These are phyloP conservation scores for Enteromius thamalakanensis DNA, from an alignment of 2,797 vertebrate species.

Conservation along the genomic window DNA sequence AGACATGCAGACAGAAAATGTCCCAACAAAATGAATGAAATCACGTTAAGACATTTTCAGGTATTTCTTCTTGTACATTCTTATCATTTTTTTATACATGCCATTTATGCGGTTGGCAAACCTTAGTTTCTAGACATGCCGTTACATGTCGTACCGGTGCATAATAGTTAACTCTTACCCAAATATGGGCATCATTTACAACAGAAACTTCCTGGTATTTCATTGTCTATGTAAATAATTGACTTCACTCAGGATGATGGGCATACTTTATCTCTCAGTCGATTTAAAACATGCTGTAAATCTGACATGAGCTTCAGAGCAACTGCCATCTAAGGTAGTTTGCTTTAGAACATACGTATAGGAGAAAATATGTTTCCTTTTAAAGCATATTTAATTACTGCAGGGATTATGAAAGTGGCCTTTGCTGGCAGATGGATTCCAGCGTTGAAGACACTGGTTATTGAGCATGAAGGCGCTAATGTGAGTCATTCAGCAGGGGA, in stretches of 20 bases:
- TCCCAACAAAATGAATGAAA: neutral
- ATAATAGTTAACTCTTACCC: slow-evolving; percentile 25
- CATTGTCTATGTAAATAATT: slow-evolving; percentile 39
- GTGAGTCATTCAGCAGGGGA: slow-evolving; percentile 26
- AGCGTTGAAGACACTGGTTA: slow-evolving; percentile 1
- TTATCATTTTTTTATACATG: slow-evolving; percentile 10
- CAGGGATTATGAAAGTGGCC: neutral
- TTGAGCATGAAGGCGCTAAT: neutral
- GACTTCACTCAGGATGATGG: slow-evolving; percentile 16
- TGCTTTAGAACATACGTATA: neutral
- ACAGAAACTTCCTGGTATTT: slow-evolving; percentile 36
- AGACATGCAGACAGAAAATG: neutral
- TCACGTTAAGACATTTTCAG: neutral
- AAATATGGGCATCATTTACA: slow-evolving; percentile 32
- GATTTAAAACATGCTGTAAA: slow-evolving; percentile 15
- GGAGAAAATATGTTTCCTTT: neutral
- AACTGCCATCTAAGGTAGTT: slow-evolving; percentile 22
- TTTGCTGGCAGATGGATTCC: neutral
- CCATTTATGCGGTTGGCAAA: slow-evolving; percentile 19
- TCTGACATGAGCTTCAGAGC: neutral
- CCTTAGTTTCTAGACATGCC: slow-evolving; percentile 24
- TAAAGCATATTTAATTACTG: slow-evolving; percentile 6
- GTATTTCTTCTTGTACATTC: slow-evolving; percentile 14
- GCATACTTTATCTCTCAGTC: slow-evolving; percentile 19
- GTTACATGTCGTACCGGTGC: slow-evolving; percentile 25